Conservation (phyloP, 2,113 vertebrate species). For the Tachycineta bicolor region DNA sequence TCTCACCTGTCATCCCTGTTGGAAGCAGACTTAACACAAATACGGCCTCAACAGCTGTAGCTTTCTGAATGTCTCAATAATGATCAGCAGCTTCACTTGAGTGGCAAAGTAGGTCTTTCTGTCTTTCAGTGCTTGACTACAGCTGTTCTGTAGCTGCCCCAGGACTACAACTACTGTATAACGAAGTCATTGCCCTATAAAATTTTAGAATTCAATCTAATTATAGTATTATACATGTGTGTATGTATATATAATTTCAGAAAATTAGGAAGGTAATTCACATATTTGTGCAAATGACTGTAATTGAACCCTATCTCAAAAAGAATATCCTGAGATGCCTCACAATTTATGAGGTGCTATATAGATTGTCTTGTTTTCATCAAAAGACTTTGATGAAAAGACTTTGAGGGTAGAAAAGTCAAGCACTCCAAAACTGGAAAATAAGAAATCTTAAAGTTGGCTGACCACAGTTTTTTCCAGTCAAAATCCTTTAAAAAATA, state of each 20-base stretch:
- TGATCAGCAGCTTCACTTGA: background rate
- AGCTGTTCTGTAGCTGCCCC: background rate
- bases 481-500: background rate
- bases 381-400: background rate
- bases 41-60: background rate
- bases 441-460: background rate
- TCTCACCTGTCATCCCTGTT: background rate
- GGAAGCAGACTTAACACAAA: background rate
- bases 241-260: background rate
- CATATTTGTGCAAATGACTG: background rate
- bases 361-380: background rate
- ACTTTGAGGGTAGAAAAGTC: background rate
- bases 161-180: background rate
- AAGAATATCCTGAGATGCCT: background rate
- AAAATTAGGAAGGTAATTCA: background rate
- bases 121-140: background rate
- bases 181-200: background rate
- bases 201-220: background rate
- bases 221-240: background rate
- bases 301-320: background rate
- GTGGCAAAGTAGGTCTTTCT: background rate
- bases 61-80: background rate
- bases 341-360: background rate
- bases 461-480: background rate
- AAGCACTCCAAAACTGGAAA: background rate